Conservation (phyloP, 2,797 vertebrate species). For the Florisuga fusca region DNA sequence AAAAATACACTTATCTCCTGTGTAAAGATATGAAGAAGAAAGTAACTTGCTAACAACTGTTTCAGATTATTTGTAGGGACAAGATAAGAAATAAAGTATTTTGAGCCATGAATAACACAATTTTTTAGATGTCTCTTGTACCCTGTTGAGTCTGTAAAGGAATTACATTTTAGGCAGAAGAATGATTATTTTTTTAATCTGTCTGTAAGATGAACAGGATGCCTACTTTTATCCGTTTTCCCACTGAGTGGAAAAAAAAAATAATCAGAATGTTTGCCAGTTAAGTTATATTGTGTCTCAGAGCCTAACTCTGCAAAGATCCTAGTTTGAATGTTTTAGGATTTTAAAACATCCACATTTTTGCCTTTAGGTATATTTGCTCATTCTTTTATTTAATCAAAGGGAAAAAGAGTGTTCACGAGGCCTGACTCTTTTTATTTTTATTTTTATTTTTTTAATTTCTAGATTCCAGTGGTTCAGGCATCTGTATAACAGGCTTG, state of each 20-base stretch:
- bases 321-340: slow-evolving; percentile 29
- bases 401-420: slow-evolving; percentile 42
- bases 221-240: slow-evolving; percentile 17
- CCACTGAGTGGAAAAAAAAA: background rate
- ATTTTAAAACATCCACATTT: slow-evolving; percentile 1
- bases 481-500: slow-evolving; percentile 58
- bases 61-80: background rate
- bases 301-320: background rate
- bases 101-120: slow-evolving; percentile 20
- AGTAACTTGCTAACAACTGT: slow-evolving; percentile 25
- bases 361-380: background rate
- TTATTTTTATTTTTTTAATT: background rate
- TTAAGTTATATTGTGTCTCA: background rate
- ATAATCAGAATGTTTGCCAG: background rate
- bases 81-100: slow-evolving; percentile 41
- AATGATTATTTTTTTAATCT: background rate
- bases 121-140: slow-evolving; percentile 11
- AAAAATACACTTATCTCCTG: slow-evolving; percentile 17
- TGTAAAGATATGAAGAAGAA: slow-evolving; percentile 17
- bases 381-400: slow-evolving; percentile 63
- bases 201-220: background rate
- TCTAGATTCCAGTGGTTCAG: slow-evolving; percentile 67
- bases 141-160: background rate
- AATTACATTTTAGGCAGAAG: background rate
- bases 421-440: background rate